Evolutionary conservation across 2,797 vertebrate species (phyloP), one percentile per base, ranked within the genome.

Genomic region (Geotrypetes seraphini): DNA sequence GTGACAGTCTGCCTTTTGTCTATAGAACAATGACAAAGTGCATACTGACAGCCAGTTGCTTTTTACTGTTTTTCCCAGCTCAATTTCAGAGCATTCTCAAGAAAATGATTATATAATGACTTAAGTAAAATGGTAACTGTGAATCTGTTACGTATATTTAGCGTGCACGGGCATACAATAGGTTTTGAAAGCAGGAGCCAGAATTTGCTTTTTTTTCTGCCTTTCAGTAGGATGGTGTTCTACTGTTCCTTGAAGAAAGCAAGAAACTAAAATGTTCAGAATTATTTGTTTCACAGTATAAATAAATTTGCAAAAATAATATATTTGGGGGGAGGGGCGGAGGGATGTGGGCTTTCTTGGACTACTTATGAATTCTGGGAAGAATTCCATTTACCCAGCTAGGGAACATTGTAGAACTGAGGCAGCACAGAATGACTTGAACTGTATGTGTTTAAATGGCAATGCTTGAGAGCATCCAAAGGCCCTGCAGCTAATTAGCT

Each of bases 1-100:
- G 58, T 80, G 73, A 73, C 75, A 74, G 70, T 70, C 57, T 73
- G 66, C 66, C 63, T 81, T 83, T 81, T 78, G 73, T 78, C 62
- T 66, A 40, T 16, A 42, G 45, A 68, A 63, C 60, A 70, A 70
- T 77, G 75, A 80, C 69, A 78, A 72, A 67, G 64, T 47, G 7
- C 15, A 39, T 47, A 20, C 47, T 65, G 73, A 77, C 70, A 76
- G 66, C 50, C 50, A 20, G 28, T 66, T 54, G 34, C 66, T 27
- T 42, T 38, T 63, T 47, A 46, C 60, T 50, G 25, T 59, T 23
- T 51, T 39, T 61, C 49, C 43, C 0, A 50, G 53, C 53, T 48
- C 43, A 12, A 45, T 47, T 51, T 67, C 57, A 36, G 36, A 66
- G 43, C 51, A 50, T 66, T 63, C 60, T 65, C 50, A 34, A 47